Evolutionary conservation across 2,797 vertebrate species (phyloP).

Genomic region (Phoxinus dragarum): DNA sequence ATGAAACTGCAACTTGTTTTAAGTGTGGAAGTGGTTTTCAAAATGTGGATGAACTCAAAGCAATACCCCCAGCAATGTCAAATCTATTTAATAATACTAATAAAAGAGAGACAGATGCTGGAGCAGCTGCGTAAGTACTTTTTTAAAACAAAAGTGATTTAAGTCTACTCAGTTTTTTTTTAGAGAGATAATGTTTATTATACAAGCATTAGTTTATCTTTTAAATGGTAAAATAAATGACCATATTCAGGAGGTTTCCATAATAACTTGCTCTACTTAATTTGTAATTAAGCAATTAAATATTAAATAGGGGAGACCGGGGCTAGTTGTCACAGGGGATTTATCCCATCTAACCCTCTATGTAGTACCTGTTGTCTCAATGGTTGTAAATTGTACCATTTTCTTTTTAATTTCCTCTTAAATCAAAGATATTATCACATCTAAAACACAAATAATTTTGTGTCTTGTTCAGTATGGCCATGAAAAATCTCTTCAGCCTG

Average conservation of each 20-base stretch:
- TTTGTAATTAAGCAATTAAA: not conserved
- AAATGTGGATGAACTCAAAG: accelerated
- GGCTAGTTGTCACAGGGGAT: not conserved
- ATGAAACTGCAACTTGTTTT: accelerated
- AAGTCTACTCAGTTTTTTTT: not conserved
- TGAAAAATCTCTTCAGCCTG: not conserved
- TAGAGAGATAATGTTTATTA: not conserved
- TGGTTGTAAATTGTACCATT: not conserved
- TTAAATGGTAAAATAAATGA: not conserved
- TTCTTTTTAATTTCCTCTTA: not conserved
- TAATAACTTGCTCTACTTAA: not conserved
- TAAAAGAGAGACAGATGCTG: not conserved
- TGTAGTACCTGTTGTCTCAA: not conserved
- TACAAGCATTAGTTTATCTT: not conserved
- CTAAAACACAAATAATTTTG: not conserved
- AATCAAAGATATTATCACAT: not conserved
- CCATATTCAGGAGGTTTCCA: not conserved
- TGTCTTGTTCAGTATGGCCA: conserved; percentile 50
- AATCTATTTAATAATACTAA: not conserved
- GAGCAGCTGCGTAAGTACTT: not conserved
- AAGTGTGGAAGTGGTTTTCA: conserved; percentile 49
- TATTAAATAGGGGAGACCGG: too few species aligned
- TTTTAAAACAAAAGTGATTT: not conserved
- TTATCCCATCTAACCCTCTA: not conserved
- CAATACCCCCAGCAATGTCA: accelerated